Conservation (phyloP, 2,797 vertebrate species). For the Amazona finschi region DNA sequence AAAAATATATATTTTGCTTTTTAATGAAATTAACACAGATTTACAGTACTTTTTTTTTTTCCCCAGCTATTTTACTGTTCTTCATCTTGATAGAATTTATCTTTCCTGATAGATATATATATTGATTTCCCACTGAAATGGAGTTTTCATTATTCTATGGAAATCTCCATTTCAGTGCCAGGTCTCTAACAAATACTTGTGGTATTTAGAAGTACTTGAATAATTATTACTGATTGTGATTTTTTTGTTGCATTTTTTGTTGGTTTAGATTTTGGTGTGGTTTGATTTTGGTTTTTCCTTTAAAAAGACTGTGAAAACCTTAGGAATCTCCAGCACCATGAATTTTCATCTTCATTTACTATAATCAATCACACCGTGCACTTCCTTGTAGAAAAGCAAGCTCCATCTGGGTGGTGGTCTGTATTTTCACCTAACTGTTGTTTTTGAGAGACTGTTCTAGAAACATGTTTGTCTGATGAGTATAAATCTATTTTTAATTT, state of each 20-base stretch:
- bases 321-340: not conserved
- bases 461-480: not conserved
- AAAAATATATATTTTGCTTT: not conserved
- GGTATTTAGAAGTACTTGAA: not conserved
- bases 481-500: not conserved
- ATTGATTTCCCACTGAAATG: not conserved
- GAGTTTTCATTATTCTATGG: not conserved
- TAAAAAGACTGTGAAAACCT: not conserved
- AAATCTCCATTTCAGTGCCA: not conserved
- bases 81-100: not conserved
- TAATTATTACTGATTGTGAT: not conserved
- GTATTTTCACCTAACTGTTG: not conserved
- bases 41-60: not conserved
- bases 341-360: not conserved
- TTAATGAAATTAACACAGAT: not conserved
- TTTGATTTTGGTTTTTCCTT: not conserved
- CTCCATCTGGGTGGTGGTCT: not conserved
- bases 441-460: not conserved
- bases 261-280: not conserved
- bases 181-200: not conserved
- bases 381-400: not conserved
- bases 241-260: not conserved
- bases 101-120: not conserved
- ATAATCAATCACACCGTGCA: accelerated
- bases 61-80: not conserved